Evolutionary conservation across 2,888 invertebrate species (phyloP), one percentile per base, ranked within the genome.

Genomic region (Neria commutata): DNA sequence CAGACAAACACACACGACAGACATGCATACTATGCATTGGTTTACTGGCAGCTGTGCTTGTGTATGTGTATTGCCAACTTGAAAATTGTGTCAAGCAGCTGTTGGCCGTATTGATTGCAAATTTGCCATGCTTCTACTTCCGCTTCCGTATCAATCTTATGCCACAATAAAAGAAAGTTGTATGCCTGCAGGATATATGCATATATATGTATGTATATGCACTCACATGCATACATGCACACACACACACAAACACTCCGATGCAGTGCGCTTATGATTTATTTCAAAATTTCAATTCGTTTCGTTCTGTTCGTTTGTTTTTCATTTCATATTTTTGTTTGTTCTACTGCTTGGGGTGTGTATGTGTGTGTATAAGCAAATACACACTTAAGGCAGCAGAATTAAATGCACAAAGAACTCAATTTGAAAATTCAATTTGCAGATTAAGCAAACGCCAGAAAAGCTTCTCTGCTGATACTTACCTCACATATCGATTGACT

Each of bases 401-500:
- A 8, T 42, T 42, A 5, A 19, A 14, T 14, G 16, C 25, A 10
- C 19, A 42, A 6, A 8, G 19, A 16, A 42, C 19, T 42, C n/a
- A n/a, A n/a, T n/a, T n/a, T n/a, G n/a, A n/a, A n/a, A n/a, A n/a
- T n/a, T n/a, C n/a, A n/a, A n/a, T n/a, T n/a, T n/a, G n/a, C n/a
- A n/a, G n/a, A n/a, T n/a, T n/a, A n/a, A n/a, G n/a, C n/a, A n/a
- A n/a, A n/a, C n/a, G n/a, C n/a, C n/a, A n/a, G n/a, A n/a, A n/a
- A n/a, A n/a, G n/a, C n/a, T n/a, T n/a, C n/a, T n/a, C n/a, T n/a
- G n/a, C n/a, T n/a, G n/a, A n/a, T n/a, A 74, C 86, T 85, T 81
- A 87, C 87, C 85, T 87, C 87, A 72, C 87, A 88, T 76, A 87
- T 86, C 60, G 87, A 86, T 80, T 86, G 86, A 76, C 87, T 87